These are phyloP conservation scores for Toxonevra muliebris DNA, from an alignment of 2,888 invertebrate species.

Conservation along the genomic window DNA sequence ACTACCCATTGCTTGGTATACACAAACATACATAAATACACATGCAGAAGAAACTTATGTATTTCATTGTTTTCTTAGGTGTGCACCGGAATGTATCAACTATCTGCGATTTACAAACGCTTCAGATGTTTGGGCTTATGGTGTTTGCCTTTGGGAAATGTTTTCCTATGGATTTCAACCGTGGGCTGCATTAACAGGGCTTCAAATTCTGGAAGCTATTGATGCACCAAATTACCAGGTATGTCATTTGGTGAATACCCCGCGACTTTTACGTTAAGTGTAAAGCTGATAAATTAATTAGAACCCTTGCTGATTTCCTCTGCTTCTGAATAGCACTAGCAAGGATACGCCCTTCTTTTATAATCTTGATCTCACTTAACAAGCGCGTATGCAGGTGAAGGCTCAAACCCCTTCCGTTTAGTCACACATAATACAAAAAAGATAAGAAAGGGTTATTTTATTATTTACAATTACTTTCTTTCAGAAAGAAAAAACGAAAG, in stretches of 20 bases:
- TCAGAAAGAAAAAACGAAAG: too few species aligned
- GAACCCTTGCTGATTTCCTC: too few species aligned
- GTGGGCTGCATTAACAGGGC: conserved; percentile 94
- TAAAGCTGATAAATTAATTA: too few species aligned
- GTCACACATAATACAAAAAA: too few species aligned
- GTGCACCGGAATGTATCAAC: conserved; percentile 97
- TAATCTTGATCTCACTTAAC: too few species aligned
- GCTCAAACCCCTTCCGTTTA: too few species aligned
- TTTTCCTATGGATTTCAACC: conserved; percentile 99
- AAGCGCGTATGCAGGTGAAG: too few species aligned
- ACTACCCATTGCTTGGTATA: conserved; percentile 95
- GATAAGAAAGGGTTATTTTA: too few species aligned
- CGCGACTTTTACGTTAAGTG: neutral
- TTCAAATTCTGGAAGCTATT: conserved; percentile 94
- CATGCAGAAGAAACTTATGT: neutral
- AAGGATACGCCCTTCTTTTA: too few species aligned
- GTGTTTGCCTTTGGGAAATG: conserved; percentile 99
- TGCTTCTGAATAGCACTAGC: too few species aligned
- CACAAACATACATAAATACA: conserved; percentile 29
- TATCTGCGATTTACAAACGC: conserved; percentile 95
- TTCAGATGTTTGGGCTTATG: conserved; percentile 98
- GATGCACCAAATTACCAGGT: conserved; percentile 90
- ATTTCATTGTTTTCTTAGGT: conserved; percentile 68
- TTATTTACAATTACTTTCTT: too few species aligned
- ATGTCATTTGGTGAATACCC: neutral